Evolutionary conservation across 2,888 invertebrate species (phyloP), one percentile per base, ranked within the genome.

Genomic region (Parnassius apollo): DNA sequence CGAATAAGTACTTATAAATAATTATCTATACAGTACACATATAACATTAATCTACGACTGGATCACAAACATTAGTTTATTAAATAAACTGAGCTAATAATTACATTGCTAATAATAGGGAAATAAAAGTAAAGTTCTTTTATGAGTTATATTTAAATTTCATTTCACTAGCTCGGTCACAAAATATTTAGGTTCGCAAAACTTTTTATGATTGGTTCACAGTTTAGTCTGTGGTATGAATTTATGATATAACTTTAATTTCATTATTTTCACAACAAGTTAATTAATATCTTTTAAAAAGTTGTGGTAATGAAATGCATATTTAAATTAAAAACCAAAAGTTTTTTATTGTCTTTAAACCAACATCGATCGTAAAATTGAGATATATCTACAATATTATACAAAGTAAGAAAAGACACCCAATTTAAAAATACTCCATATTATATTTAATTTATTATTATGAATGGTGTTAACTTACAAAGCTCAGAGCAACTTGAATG

Each of bases 401-500:
- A 50, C 25, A 59, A 50, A 44, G 22, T 58, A 62, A 25, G 42
- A 53, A 59, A 22, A 55, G 58, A 63, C 62, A 55, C 45, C 44
- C 53, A 50, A 54, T 51, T 50, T 54, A 46, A 51, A 51, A 13
- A 45, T 12, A 46, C 4, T 18, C 12, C 54, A 10, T 11, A 58
- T 44, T 58, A 25, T 54, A 25, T 44, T 56, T 54, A 12, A 44
- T 42, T n/a, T 57, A 25, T 62, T 50, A 59, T 51, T 53, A 50
- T 44, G 45, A 59, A 63, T 53, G 13, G 45, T 59, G 42, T 46
- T 54, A 59, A 63, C 63, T 59, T 55, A 63, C 59, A 54, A 60
- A 56, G 64, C 59, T 60, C 57, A 61, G 11, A 52, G 18, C 59
- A 59, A 59, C 56, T 58, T 45, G 50, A 64, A 52, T 64, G 64